Evolutionary conservation across 2,888 invertebrate genomes (phyloP).

Genomic region (Masnerella sp.): DNA sequence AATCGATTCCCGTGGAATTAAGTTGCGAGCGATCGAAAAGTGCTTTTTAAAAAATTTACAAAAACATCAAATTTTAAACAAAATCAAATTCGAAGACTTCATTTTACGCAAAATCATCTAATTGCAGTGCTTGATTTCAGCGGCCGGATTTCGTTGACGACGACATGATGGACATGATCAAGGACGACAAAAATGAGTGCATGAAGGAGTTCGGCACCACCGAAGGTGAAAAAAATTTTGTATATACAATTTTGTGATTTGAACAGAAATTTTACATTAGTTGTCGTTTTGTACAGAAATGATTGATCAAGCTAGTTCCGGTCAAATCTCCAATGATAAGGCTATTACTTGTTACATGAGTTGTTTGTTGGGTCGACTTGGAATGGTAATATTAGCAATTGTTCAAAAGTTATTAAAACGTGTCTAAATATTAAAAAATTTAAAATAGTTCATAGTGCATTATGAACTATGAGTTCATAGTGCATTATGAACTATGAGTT

Average conservation of each 20-base stretch:
- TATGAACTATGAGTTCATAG: too few species aligned
- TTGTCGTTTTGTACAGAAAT: constrained; percentile 59
- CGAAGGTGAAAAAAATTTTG: constrained; percentile 66
- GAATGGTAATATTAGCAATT: constrained; percentile 73
- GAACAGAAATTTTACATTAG: background rate
- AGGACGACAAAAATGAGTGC: constrained; percentile 70
- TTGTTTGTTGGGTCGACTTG: constrained; percentile 72
- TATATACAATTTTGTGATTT: background rate
- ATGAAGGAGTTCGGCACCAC: constrained; percentile 72
- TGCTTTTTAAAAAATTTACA: too few species aligned
- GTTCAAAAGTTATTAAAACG: background rate
- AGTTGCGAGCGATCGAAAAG: too few species aligned
- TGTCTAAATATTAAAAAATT: background rate
- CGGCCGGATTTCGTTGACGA: constrained; percentile 70
- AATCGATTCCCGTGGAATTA: too few species aligned
- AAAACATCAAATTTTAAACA: too few species aligned
- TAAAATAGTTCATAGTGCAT: background rate
- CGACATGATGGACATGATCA: constrained; percentile 71
- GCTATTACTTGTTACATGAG: constrained; percentile 73
- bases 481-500: too few species aligned
- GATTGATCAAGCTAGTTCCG: constrained; percentile 69
- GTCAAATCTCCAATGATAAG: constrained; percentile 65
- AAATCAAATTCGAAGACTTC: too few species aligned
- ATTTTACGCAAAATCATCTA: too few species aligned
- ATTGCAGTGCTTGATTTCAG: constrained; percentile 56